Evolutionary conservation across 2,888 invertebrate genomes (phyloP).

Genomic region (Alviniconcha strummeri): DNA sequence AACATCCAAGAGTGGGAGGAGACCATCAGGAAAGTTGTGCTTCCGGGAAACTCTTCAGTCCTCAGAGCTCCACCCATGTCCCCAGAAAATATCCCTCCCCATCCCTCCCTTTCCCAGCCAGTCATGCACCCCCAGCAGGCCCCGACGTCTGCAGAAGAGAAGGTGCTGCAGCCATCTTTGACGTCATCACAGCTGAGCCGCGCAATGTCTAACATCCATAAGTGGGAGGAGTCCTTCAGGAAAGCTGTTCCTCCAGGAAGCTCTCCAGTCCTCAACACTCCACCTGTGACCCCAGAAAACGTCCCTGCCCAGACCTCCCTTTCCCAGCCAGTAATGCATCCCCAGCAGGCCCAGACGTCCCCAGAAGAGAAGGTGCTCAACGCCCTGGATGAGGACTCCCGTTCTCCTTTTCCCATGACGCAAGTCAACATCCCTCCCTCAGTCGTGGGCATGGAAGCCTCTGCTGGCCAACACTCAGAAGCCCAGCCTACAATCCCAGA

Average conservation of each 20-base stretch:
- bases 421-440: slow-evolving; percentile 11
- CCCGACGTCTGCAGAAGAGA: no score
- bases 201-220: background rate
- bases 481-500: slow-evolving; percentile 2
- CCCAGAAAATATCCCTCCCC: no score
- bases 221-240: background rate
- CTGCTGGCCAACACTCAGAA: background rate
- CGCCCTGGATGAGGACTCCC: background rate
- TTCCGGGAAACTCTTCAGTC: no score
- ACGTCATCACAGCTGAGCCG: slow-evolving; percentile 21
- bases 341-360: no score
- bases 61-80: no score
- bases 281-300: background rate
- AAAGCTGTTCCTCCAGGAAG: background rate
- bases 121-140: no score
- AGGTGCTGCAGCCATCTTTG: background rate
- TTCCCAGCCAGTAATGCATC: no score
- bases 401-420: background rate
- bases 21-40: background rate
- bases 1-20: background rate
- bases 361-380: background rate
- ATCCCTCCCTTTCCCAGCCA: no score
- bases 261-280: background rate
- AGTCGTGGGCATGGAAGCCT: background rate
- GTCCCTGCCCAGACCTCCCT: no score